phyloP scores from a whole-genome alignment of 2,797 vertebrate genomes.

The Paratrypauchen microcephalus region DNA sequence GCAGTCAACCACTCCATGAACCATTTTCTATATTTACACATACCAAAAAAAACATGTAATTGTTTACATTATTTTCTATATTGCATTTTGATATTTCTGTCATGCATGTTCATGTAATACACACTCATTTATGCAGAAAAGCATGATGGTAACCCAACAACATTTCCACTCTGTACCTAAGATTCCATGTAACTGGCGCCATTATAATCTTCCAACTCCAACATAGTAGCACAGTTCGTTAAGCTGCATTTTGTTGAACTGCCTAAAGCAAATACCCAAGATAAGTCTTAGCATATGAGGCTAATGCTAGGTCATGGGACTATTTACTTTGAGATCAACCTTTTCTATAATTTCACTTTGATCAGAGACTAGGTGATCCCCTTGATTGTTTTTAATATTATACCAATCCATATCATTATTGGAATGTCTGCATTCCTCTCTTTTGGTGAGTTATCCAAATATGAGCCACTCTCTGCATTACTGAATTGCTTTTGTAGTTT shows the following conservation, averaged over 20 bases:
- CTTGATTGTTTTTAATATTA: constrained; percentile 38
- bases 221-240: constrained; percentile 19
- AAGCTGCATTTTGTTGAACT: constrained; percentile 13
- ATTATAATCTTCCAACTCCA: constrained; percentile 37
- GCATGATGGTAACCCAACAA: not conserved
- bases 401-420: constrained; percentile 35
- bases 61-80: no score
- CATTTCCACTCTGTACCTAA: constrained; percentile 15
- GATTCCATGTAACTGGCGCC: constrained; percentile 20
- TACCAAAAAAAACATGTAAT: no score
- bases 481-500: constrained; percentile 24
- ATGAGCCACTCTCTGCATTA: constrained; percentile 25
- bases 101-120: no score
- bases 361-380: constrained; percentile 29
- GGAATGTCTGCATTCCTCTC: constrained; percentile 16
- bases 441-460: constrained; percentile 20
- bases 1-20: no score
- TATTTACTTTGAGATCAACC: constrained; percentile 48
- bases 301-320: constrained; percentile 18
- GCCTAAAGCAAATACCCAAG: constrained; percentile 19
- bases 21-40: no score
- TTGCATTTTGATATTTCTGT: no score
- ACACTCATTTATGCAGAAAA: not conserved
- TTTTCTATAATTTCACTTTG: constrained; percentile 45
- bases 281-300: constrained; percentile 46